phyloP scores from a whole-genome alignment of 2,113 vertebrate genomes.

The Anser cygnoides region DNA sequence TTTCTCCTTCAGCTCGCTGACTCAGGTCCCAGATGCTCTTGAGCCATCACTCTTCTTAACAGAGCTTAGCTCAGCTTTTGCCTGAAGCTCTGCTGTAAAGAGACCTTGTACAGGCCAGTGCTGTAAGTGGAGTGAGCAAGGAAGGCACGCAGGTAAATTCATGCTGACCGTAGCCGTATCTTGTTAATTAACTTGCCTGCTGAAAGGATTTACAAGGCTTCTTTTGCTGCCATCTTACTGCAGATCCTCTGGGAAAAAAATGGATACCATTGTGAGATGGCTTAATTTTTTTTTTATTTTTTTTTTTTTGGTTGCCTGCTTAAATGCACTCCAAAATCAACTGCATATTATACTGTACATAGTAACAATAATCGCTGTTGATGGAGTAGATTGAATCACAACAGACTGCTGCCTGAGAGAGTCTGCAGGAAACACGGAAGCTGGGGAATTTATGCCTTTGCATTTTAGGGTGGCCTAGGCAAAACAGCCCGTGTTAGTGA shows the following conservation, averaged over 20 bases:
- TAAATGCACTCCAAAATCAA: background rate
- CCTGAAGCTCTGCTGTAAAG: conserved; percentile 36
- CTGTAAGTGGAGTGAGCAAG: background rate
- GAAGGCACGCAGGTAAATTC: conserved; percentile 32
- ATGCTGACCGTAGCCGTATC: conserved; percentile 1
- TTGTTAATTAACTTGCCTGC: conserved; percentile 12
- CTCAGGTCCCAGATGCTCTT: conserved; percentile 26
- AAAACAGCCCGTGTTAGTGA: background rate
- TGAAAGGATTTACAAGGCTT: conserved; percentile 57
- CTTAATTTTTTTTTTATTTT: background rate
- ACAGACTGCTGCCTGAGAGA: background rate
- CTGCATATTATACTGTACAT: background rate
- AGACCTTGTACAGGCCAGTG: conserved; percentile 26
- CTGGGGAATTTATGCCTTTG: background rate
- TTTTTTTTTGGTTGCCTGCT: background rate
- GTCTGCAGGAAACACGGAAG: background rate
- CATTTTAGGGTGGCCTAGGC: background rate
- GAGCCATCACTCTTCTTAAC: conserved; percentile 11
- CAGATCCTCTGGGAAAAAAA: background rate
- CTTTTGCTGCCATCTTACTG: background rate
- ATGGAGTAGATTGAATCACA: background rate
- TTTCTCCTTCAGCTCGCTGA: conserved; percentile 39
- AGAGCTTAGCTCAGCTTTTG: conserved; percentile 53
- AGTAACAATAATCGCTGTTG: background rate
- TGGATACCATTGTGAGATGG: background rate